Base-by-base conservation (phyloP, 2,797 vertebrate genomes). In the Catostomus latipinnis region DNA sequence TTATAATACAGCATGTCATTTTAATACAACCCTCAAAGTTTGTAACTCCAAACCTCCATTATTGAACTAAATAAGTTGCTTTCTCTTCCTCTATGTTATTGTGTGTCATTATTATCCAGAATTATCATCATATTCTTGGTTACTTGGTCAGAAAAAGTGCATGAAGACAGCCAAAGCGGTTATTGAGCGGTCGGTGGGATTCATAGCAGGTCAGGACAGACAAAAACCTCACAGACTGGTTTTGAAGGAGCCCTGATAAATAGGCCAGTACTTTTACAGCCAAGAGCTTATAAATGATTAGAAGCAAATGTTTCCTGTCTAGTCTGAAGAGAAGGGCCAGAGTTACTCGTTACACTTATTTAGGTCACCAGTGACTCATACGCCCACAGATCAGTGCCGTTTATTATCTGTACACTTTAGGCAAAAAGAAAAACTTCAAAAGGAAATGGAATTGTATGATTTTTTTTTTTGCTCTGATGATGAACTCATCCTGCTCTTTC, bases 241-340 rank as follows among this genome's bases (percentile, higher is more conserved):
- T 65, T 22, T 57, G 61, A 76, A 9, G 52, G 70, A 43, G 14
- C 13, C 48, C 22, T 46, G 9, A 61, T 73, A 74, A 73, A 67
- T 69, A 78, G 74, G 75, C 48, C 75, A 73, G 8, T 18, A 53
- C 22, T 68, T 78, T 73, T 63, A 46, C 12, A 53, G 81, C 70
- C 67, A 13, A 68, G 57, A 72, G 63, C 63, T 57, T 69, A 62
- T 69, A 82, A 69, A 78, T 82, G 75, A 74, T 62, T 45, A 65
- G 14, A 4, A 71, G 18, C n/a, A 43, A 48, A 63, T 69, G 74
- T 69, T 78, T 66, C 49, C 56, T 57, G 43, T 74, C 43, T 73
- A 48, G 63, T 63, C 14, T 43, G 75, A 61, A 53, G 49, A 77
- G 69, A 62, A 14, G 34, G 48, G 56, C 49, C 10, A 57, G 70